Evolutionary conservation across 2,797 vertebrate genomes (phyloP), one percentile per base, ranked within the genome.

Genomic region (Ctenopoma kingsleyae): DNA sequence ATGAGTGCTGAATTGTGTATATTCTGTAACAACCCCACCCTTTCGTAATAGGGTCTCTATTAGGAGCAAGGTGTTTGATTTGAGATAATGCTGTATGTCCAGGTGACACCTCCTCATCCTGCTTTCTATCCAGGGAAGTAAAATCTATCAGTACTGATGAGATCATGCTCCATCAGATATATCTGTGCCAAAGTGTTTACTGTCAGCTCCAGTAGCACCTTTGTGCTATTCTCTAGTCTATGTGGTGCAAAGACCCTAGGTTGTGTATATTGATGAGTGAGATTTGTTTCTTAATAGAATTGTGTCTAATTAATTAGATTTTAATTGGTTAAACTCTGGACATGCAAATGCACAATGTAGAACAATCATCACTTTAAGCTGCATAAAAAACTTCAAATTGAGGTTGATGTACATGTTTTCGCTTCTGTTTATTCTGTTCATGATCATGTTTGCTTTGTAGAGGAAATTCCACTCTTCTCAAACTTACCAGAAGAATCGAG

Each of bases 221-320:
- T 88, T 90, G 85, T 91, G 82, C 87, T 87, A 53, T 90, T 91
- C 90, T 89, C 80, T 82, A 71, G 85, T 90, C 78, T 76, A 52
- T 40, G 49, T 68, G 75, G 83, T 78, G 80, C 85, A 87, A 82
- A 86, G 82, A 92, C 92, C 93, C 85, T 63, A 64, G 89, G 90
- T 93, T 93, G 92, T 93, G 90, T 92, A 83, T 93, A 94, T 95
- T 94, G 93, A 95, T 93, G 92, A 94, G 89, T 85, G 88, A 90
- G 92, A 94, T 94, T 94, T 94, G 91, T 93, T 92, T 92, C 91
- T 91, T 94, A 95, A 95, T 94, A 93, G 94, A 95, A 95, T 93
- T 94, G 92, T 93, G 91, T 94, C 93, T 93, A 94, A 95, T 95
- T 95, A 95, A 95, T 95, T 95, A 94, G 93, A 91, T 94, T 94